Base-by-base conservation (phyloP, 2,888 invertebrate genomes). In the Drosophila flavopinicola region DNA sequence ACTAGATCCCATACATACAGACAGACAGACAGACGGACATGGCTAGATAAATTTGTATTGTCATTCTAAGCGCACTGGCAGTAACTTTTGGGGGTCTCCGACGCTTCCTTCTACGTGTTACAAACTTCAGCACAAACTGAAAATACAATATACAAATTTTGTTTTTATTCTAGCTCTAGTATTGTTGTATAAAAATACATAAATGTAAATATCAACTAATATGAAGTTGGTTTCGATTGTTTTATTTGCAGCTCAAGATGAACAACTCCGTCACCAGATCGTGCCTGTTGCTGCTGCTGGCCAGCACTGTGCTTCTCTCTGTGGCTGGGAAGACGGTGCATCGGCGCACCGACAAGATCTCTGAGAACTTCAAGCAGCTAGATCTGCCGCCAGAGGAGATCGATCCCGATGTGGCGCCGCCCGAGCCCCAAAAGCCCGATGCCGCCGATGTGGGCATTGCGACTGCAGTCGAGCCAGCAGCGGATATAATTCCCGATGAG, bases 371-470 rank as follows among this genome's bases (percentile, higher is more conserved):
- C 13, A 91, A 91, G 51, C 87, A 90, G 56, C 54, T 91, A 9
- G 72, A 89, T 35, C 64, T 90, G 57, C 76, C 90, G 9, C 84
- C 88, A 6, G 88, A 90, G 59, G 91, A 90, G 76, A 88, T 91
- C 10, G 91, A 91, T 80, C 91, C 91, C 0, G 87, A 91, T 85
- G 89, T 91, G 32, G 89, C 90, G 27, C 91, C 91, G 25, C 71
- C 76, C 37, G 64, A 67, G 39, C 72, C 84, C 2, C 78, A 75
- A 17, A 49, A 77, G 25, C 13, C 13, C 7, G 66, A 59, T 3
- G n/a, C 24, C 13, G 30, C 49, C 1, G 79, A 49, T 1, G 57
- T 38, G 7, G 57, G 13, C 1, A 13, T 9, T n/a, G 42, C 20
- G 9, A 7, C 20, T 3, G 6, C 54, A 1, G 39, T 13, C 2